Evolutionary conservation across 2,113 vertebrate genomes (phyloP).

Genomic region (Regulus satrapa): DNA sequence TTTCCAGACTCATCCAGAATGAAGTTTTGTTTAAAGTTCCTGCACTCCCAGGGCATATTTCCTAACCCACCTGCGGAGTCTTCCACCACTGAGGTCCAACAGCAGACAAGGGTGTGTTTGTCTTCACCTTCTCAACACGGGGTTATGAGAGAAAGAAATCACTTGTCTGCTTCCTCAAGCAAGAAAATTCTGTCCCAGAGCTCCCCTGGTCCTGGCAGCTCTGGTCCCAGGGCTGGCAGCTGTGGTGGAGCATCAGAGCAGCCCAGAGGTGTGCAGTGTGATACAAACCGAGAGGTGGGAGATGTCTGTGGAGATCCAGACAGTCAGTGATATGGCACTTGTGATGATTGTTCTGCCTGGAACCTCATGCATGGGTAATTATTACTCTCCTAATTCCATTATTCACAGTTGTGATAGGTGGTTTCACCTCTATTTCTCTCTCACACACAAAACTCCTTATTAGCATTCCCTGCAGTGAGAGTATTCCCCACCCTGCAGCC

Average conservation of each 20-base stretch:
- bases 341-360: conserved; percentile 20
- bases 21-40: not conserved
- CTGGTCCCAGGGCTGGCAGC: not conserved
- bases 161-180: not conserved
- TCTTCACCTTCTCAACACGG: not conserved
- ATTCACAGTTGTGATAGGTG: conserved; percentile 46
- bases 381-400: conserved; percentile 32
- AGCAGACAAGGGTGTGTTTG: not conserved
- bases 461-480: not conserved
- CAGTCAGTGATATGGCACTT: not conserved
- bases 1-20: not conserved
- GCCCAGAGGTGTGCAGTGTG: fast-evolving
- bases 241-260: fast-evolving
- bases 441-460: not conserved
- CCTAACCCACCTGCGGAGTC: not conserved
- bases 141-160: not conserved
- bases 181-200: not conserved
- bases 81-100: not conserved
- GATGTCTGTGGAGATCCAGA: not conserved
- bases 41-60: not conserved
- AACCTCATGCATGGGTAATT: conserved; percentile 42
- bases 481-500: not conserved
- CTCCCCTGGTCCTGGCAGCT: fast-evolving
- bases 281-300: not conserved
- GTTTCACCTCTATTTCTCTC: conserved; percentile 29